Evolutionary conservation across 2,113 vertebrate genomes (phyloP).

Genomic region (Neolamprologus sp.): DNA sequence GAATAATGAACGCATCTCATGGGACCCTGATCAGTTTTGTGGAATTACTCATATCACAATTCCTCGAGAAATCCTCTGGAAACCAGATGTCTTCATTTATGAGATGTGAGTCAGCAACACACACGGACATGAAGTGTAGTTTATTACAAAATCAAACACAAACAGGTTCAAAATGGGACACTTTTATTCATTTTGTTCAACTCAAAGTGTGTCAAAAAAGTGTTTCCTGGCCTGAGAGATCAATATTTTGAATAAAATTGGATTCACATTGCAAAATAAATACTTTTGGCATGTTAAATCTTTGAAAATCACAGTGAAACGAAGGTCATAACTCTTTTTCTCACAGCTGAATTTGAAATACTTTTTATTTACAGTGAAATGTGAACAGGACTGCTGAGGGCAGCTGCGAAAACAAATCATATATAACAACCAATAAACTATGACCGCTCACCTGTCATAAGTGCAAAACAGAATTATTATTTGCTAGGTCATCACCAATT

Average conservation of each 20-base stretch:
- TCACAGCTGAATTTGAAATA: not conserved
- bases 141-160: not conserved
- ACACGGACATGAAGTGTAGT: not conserved
- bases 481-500: not conserved
- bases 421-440: not conserved
- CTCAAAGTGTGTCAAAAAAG: not conserved
- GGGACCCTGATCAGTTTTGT: slow-evolving; percentile 60
- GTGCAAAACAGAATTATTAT: not conserved
- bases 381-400: not conserved
- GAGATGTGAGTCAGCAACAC: slow-evolving; percentile 50
- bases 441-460: not conserved
- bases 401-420: not conserved
- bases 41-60: slow-evolving; percentile 46
- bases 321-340: not conserved
- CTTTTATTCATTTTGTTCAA: not conserved
- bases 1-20: slow-evolving; percentile 49
- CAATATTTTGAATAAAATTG: not conserved
- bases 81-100: slow-evolving; percentile 47
- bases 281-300: not conserved
- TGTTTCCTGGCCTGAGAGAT: not conserved
- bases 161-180: not conserved
- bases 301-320: not conserved
- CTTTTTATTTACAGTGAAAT: not conserved
- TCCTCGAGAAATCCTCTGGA: slow-evolving; percentile 51
- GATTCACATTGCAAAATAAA: not conserved